phyloP scores from a whole-genome alignment of 2,888 invertebrate genomes.

The Allygus modestus region DNA sequence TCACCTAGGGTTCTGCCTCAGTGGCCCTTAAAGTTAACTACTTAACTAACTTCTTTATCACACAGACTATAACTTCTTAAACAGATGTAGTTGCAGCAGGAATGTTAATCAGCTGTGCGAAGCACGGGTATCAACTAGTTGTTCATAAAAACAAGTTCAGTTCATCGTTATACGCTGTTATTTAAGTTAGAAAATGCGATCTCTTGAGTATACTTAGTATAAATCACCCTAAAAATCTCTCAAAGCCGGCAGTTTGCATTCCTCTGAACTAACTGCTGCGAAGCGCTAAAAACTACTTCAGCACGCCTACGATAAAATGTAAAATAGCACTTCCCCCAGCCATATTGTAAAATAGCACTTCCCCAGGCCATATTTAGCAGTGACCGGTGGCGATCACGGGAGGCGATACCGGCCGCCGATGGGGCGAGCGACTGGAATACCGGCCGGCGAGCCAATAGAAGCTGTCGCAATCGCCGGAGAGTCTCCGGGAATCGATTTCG shows the following conservation, averaged over 20 bases:
- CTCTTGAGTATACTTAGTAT: too few species aligned
- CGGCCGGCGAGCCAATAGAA: neutral
- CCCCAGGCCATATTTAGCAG: neutral
- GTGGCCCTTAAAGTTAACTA: too few species aligned
- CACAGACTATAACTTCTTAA: too few species aligned
- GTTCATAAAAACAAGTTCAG: too few species aligned
- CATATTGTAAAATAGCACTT: slow-evolving; percentile 2
- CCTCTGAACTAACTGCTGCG: neutral
- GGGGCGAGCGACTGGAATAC: neutral
- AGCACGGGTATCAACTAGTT: too few species aligned
- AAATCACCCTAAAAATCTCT: neutral
- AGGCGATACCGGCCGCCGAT: neutral
- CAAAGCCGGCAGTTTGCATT: neutral
- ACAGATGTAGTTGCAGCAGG: too few species aligned
- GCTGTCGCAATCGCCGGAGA: neutral
- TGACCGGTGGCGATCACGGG: neutral
- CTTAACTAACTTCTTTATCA: too few species aligned
- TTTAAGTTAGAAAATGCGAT: too few species aligned
- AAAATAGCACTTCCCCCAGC: neutral
- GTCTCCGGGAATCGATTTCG: slow-evolving; percentile 53
- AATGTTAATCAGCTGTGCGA: too few species aligned
- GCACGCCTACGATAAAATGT: slow-evolving; percentile 15
- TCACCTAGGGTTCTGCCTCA: too few species aligned
- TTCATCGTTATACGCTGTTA: too few species aligned
- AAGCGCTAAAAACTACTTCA: neutral